Percentiles rank a stretch among this genome's conserved stretches.
Conservation (phyloP, 2,888 invertebrate species). For the Xanthia togata region DNA sequence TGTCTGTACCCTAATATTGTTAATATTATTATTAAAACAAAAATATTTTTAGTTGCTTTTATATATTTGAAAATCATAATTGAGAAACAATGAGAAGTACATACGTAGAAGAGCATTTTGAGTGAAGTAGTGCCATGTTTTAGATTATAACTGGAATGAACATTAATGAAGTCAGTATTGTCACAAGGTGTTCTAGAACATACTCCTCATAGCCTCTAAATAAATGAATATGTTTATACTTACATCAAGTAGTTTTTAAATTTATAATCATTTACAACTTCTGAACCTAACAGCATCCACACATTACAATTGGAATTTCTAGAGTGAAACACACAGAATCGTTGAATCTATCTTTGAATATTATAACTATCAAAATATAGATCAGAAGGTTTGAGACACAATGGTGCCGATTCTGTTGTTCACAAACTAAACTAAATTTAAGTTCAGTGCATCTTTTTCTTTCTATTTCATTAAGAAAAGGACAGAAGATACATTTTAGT, state of each 20-base stretch:
- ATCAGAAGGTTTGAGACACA: constrained; percentile 76
- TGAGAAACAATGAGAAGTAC: constrained; percentile 69
- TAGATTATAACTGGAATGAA: constrained; percentile 57
- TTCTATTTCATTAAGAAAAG: too few relatives aligned
- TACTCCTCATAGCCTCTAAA: constrained; percentile 74
- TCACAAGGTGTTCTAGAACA: constrained; percentile 69
- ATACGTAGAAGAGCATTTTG: constrained; percentile 58
- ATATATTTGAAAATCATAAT: constrained; percentile 74
- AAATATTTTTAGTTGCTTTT: constrained; percentile 74
- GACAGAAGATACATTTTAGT: too few relatives aligned
- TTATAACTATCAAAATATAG: constrained; percentile 78
- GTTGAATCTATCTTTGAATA: constrained; percentile 77
- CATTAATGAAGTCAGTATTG: constrained; percentile 68
- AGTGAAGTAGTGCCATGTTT: constrained; percentile 50
- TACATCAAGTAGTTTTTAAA: constrained; percentile 68
- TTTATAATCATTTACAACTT: constrained; percentile 78
- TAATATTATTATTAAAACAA: constrained; percentile 72
- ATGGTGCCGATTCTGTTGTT: too few relatives aligned
- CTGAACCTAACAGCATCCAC: constrained; percentile 83
- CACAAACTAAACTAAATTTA: too few relatives aligned
- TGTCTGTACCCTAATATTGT: constrained; percentile 83
- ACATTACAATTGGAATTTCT: constrained; percentile 82
- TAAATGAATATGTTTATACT: constrained; percentile 71
- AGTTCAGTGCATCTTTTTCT: too few relatives aligned
- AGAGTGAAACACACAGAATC: constrained; percentile 84